These are phyloP conservation scores for Anniella stebbinsi DNA, from an alignment of 2,797 vertebrate species.

Conservation along the genomic window DNA sequence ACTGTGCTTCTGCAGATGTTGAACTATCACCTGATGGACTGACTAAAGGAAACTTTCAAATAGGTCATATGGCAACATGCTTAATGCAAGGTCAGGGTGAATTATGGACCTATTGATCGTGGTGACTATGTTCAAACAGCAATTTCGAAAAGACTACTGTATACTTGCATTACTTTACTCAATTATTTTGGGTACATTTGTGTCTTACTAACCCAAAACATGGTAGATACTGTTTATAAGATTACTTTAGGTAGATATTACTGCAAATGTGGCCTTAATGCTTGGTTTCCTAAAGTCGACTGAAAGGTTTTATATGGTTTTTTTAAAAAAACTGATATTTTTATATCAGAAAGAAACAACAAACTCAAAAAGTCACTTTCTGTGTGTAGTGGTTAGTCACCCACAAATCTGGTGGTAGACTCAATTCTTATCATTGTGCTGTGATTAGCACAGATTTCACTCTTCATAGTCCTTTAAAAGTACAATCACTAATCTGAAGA, in stretches of 20 bases:
- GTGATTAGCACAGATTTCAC: too few relatives aligned
- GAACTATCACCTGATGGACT: background rate
- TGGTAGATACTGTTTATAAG: constrained; percentile 28
- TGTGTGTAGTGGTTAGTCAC: background rate
- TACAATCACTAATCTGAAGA: background rate
- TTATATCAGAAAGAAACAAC: background rate
- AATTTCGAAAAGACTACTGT: background rate
- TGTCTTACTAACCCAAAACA: constrained; percentile 12
- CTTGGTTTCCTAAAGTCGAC: background rate
- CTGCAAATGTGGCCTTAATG: background rate
- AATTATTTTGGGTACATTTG: constrained; percentile 33
- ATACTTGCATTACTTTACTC: background rate
- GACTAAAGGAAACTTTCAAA: constrained; percentile 22
- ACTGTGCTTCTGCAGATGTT: background rate
- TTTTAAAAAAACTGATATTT: background rate
- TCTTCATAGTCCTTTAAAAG: background rate
- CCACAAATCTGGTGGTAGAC: background rate
- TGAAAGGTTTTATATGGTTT: background rate
- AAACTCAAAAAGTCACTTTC: background rate
- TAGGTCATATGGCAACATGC: background rate
- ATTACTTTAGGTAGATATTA: constrained; percentile 23
- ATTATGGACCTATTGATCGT: constrained; percentile 24
- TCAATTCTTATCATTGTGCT: background rate
- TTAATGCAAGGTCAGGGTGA: constrained; percentile 18
- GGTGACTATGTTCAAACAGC: background rate